Percentiles rank a stretch among this genome's conserved stretches.
phyloP scores from a whole-genome alignment of 2,113 vertebrate genomes.

The Fregetta grallaria region DNA sequence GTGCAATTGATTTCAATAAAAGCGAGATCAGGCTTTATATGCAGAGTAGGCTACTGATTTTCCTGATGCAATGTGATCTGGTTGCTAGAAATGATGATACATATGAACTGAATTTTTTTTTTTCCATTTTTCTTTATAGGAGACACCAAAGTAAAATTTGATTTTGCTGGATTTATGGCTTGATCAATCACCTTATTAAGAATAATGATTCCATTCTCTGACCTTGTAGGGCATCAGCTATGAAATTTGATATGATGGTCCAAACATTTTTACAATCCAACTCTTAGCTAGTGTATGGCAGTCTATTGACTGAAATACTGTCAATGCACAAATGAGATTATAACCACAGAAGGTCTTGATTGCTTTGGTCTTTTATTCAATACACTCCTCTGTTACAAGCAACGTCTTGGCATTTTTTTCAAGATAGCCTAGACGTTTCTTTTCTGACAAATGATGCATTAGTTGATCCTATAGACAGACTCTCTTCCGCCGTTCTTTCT shows the following conservation, averaged over 20 bases:
- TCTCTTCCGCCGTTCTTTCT: not conserved
- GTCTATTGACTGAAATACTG: conserved; percentile 53
- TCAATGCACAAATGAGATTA: conserved; percentile 58
- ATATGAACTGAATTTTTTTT: not conserved
- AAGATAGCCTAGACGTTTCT: not conserved
- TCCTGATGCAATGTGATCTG: not conserved
- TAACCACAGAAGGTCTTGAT: conserved; percentile 26
- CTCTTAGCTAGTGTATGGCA: conserved; percentile 7
- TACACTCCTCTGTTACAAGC: not conserved
- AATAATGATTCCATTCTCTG: conserved; percentile 17
- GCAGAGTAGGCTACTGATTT: not conserved
- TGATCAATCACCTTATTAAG: conserved; percentile 57
- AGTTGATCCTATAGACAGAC: not conserved
- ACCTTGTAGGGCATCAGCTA: conserved; percentile 44
- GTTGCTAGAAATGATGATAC: not conserved
- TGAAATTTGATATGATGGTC: conserved; percentile 20
- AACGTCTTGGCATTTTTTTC: not conserved
- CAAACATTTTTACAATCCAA: conserved; percentile 32
- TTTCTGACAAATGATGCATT: not conserved
- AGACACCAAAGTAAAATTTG: conserved; percentile 31
- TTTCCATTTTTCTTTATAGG: not conserved
- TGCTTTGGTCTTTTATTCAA: conserved; percentile 52
- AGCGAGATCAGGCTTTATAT: not conserved
- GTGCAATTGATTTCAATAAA: not conserved
- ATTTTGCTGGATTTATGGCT: conserved; percentile 49